These are phyloP conservation scores for Hypsopygia costalis DNA, from an alignment of 2,888 invertebrate genomes.

Conservation along the genomic window DNA sequence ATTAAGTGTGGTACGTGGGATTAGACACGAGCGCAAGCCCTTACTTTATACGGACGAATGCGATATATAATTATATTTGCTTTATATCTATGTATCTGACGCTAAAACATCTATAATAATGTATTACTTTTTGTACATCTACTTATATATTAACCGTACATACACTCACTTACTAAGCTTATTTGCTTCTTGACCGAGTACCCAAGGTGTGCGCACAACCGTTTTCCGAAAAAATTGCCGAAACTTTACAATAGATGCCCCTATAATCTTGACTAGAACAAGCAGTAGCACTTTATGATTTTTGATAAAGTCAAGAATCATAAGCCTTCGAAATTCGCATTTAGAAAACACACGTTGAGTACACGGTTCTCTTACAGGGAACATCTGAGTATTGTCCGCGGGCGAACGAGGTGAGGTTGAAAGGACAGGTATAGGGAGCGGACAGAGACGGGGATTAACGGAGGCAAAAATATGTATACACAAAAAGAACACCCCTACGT, in stretches of 20 bases:
- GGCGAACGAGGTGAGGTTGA: conserved; percentile 50
- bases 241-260: conserved; percentile 20
- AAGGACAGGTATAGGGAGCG: conserved; percentile 15
- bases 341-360: conserved; percentile 58
- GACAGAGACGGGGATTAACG: conserved; percentile 14
- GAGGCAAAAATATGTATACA: conserved; percentile 10
- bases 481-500: conserved; percentile 11
- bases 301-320: conserved; percentile 29
- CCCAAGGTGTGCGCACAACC: conserved; percentile 63
- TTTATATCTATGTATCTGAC: conserved; percentile 80
- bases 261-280: conserved; percentile 47
- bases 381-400: conserved; percentile 66
- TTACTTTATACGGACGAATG: conserved; percentile 80
- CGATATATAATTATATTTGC: conserved; percentile 80
- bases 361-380: conserved; percentile 58
- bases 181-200: conserved; percentile 58
- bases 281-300: conserved; percentile 31
- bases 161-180: conserved; percentile 79
- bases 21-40: conserved; percentile 80
- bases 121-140: conserved; percentile 81
- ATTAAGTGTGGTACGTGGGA: conserved; percentile 77
- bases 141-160: conserved; percentile 78
- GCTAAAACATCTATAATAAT: conserved; percentile 81
- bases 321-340: conserved; percentile 25
- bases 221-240: conserved; percentile 24